These are phyloP conservation scores for Zapornia atra DNA, from an alignment of 2,113 vertebrate genomes.

Conservation along the genomic window DNA sequence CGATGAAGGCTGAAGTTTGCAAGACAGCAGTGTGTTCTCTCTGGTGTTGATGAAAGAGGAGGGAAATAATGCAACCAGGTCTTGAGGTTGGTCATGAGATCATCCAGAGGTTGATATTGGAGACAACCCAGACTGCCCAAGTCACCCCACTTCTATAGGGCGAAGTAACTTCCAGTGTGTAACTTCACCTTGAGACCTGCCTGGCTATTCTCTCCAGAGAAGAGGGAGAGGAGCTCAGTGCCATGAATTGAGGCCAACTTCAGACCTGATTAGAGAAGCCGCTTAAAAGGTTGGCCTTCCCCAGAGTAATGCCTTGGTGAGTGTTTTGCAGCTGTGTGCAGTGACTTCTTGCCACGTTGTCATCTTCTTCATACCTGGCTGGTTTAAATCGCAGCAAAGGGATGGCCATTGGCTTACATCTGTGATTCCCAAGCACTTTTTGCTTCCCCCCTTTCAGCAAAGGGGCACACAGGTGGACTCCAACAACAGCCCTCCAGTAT, in stretches of 20 bases:
- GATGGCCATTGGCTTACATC: background rate
- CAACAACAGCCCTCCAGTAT: background rate
- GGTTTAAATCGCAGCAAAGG: background rate
- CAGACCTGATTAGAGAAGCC: background rate
- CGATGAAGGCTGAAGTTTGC: background rate
- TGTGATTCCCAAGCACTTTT: background rate
- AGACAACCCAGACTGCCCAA: background rate
- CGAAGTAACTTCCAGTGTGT: fast-evolving
- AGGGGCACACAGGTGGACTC: background rate
- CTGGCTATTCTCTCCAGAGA: background rate
- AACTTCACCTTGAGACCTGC: background rate
- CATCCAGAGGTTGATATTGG: background rate
- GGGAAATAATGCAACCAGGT: background rate
- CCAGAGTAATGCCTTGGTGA: background rate
- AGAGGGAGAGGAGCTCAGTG: background rate
- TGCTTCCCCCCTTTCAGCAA: background rate
- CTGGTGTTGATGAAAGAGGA: background rate
- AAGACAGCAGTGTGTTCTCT: background rate
- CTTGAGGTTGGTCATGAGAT: background rate
- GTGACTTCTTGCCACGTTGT: background rate
- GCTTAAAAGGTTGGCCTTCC: background rate
- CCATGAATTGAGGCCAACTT: background rate
- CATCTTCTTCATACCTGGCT: background rate
- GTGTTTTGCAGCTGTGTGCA: background rate
- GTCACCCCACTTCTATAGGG: background rate